These are phyloP conservation scores for Xiphorhynchus elegans DNA, from an alignment of 2,113 vertebrate species.

Conservation along the genomic window DNA sequence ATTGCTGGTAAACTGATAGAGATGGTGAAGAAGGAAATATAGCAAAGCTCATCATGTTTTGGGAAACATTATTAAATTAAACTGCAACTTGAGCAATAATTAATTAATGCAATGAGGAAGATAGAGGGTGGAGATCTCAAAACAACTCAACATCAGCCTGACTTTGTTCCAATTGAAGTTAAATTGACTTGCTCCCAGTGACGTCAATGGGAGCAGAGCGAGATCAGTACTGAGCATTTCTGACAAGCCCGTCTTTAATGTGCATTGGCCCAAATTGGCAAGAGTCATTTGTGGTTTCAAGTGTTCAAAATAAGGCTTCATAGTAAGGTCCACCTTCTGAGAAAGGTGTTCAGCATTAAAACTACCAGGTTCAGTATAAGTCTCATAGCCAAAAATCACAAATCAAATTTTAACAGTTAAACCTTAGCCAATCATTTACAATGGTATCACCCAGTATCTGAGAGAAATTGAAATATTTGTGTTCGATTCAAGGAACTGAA, in stretches of 20 bases:
- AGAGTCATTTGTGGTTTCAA: neutral
- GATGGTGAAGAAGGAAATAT: neutral
- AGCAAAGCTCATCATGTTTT: constrained; percentile 33
- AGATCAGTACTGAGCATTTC: neutral
- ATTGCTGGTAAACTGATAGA: neutral
- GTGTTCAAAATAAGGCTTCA: neutral
- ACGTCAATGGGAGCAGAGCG: neutral
- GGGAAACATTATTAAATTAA: constrained; percentile 45
- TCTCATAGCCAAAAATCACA: neutral
- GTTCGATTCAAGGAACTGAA: neutral
- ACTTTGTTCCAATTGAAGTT: constrained; percentile 37
- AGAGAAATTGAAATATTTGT: neutral
- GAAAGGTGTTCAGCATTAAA: neutral
- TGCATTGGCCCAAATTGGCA: neutral
- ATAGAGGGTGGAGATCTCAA: constrained; percentile 30
- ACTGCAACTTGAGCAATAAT: constrained; percentile 49
- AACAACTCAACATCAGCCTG: constrained; percentile 37
- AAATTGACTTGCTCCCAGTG: constrained; percentile 43
- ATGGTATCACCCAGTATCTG: neutral
- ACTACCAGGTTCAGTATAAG: neutral
- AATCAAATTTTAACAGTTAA: neutral
- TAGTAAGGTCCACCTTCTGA: neutral
- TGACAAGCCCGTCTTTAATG: neutral
- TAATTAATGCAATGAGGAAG: constrained; percentile 46
- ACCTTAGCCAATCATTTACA: neutral